Evolutionary conservation across 2,797 vertebrate genomes (phyloP).

Genomic region (Ispidina picta): DNA sequence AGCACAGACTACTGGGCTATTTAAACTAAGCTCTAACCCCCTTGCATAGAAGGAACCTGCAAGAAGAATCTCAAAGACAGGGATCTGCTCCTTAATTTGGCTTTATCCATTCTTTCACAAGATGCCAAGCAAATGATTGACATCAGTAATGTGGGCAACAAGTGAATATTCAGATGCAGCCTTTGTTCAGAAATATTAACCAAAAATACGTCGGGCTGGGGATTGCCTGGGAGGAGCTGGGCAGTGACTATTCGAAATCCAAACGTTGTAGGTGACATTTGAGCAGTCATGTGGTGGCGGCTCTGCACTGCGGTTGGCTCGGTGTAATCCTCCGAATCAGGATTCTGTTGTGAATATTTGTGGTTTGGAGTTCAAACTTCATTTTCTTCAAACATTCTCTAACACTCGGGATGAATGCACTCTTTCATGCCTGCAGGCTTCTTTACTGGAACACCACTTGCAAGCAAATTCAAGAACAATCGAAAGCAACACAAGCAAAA

Average conservation of each 20-base stretch:
- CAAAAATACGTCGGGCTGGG: fast-evolving
- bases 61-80: background rate
- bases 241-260: background rate
- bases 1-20: background rate
- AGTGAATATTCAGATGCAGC: background rate
- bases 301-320: background rate
- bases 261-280: background rate
- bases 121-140: background rate
- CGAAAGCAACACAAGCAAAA: background rate
- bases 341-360: slow-evolving; percentile 33
- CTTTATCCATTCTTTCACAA: background rate
- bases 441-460: background rate
- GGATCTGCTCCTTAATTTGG: background rate
- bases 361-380: slow-evolving; percentile 33
- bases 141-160: fast-evolving
- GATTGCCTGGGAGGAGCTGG: background rate
- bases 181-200: background rate
- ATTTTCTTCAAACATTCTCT: slow-evolving; percentile 21
- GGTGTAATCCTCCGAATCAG: background rate
- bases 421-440: slow-evolving; percentile 5
- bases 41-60: background rate
- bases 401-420: background rate
- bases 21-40: background rate
- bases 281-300: background rate
- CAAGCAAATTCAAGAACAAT: background rate